A percentile compares a stretch with the other conserved stretches of the same genome.
phyloP scores from a whole-genome alignment of 92 coral and sea anemone species.

The Anthopleura xanthogrammica region DNA sequence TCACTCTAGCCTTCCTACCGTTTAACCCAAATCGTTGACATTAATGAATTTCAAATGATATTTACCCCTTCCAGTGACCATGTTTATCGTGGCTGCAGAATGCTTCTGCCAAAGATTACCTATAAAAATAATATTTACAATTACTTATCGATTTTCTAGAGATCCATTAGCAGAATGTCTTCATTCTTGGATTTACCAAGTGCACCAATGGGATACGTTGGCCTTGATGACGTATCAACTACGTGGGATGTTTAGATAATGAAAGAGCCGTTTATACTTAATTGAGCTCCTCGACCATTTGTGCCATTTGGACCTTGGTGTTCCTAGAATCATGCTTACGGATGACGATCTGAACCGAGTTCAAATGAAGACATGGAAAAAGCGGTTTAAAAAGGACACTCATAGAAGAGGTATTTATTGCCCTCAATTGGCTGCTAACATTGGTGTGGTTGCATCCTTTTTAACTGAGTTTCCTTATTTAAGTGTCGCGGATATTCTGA shows the following conservation, averaged over 20 bases:
- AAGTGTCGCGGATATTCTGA: too few species aligned
- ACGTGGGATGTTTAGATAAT: conserved; percentile 11
- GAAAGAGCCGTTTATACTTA: conserved; percentile 1
- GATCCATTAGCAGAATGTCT: neutral
- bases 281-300: neutral
- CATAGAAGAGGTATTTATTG: too few species aligned
- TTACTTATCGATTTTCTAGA: neutral
- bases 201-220: conserved; percentile 7
- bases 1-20: neutral
- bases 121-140: neutral
- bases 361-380: too few species aligned
- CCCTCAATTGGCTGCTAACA: too few species aligned
- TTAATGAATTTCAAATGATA: neutral
- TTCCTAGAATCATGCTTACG: neutral
- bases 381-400: too few species aligned
- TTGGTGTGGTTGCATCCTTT: too few species aligned
- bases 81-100: neutral
- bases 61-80: neutral
- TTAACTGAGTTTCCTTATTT: too few species aligned
- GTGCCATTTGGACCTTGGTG: neutral
- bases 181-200: neutral
- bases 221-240: conserved; percentile 12
- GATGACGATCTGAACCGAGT: too few species aligned
- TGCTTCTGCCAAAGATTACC: neutral
- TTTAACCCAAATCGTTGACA: conserved; percentile 11